These are phyloP conservation scores for Ellobius talpinus DNA, from an alignment of 2,113 vertebrate species.

Conservation along the genomic window DNA sequence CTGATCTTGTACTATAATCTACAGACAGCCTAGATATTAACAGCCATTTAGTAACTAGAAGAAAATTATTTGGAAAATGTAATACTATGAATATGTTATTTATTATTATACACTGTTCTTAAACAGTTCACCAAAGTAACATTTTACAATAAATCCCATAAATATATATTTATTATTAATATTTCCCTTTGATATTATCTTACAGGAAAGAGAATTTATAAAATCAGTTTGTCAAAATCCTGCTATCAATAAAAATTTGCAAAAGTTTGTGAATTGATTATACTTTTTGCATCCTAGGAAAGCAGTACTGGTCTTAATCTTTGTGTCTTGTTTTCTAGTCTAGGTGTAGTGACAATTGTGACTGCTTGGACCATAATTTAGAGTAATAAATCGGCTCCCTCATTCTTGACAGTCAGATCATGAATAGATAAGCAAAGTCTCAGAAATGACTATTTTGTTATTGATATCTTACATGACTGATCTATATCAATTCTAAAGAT, in stretches of 20 bases:
- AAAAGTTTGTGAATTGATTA: not conserved
- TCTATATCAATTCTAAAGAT: not conserved
- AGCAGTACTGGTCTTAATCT: not conserved
- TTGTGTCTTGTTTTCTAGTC: not conserved
- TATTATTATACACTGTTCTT: not conserved
- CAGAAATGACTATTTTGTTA: not conserved
- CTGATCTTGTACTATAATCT: not conserved
- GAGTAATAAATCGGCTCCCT: not conserved
- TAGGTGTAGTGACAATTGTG: not conserved
- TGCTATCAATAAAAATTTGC: not conserved
- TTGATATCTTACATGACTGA: not conserved
- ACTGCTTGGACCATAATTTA: not conserved
- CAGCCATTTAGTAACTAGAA: not conserved
- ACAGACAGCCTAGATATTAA: not conserved
- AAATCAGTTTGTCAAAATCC: not conserved
- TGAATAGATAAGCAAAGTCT: not conserved
- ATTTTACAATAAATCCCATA: not conserved
- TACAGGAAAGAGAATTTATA: not conserved
- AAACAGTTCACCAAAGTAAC: not conserved
- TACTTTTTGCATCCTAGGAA: not conserved
- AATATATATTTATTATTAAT: not conserved
- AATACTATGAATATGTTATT: not conserved
- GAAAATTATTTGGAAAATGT: not conserved
- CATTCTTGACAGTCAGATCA: not conserved
- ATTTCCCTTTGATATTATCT: not conserved